Conservation (phyloP, 2,888 invertebrate species). For the Platerodrilus igneus region DNA sequence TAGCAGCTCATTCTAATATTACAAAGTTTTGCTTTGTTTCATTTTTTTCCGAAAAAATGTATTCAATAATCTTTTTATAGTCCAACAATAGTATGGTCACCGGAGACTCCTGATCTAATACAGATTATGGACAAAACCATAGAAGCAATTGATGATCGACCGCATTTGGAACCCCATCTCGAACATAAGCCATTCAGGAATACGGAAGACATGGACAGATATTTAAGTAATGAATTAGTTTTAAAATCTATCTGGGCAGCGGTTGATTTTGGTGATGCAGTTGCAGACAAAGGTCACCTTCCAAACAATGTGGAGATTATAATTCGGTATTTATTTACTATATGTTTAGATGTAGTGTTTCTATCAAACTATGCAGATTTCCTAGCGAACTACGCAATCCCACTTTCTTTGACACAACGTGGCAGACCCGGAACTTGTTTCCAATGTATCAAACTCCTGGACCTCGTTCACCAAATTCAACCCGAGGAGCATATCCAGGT, state of each 20-base stretch:
- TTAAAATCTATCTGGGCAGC: no score
- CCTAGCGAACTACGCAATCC: constrained; percentile 62
- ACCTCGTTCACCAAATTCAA: constrained; percentile 22
- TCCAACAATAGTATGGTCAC: not conserved
- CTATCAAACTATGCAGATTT: constrained; percentile 43
- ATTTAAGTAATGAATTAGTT: constrained; percentile 12
- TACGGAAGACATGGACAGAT: not conserved
- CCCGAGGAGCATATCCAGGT: constrained; percentile 25
- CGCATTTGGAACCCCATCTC: no score
- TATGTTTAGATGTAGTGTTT: no score
- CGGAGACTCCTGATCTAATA: not conserved
- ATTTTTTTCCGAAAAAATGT: no score
- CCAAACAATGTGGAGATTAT: not conserved
- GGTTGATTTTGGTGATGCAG: constrained; percentile 56
- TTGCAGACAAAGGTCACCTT: constrained; percentile 17
- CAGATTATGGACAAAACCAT: constrained; percentile 2
- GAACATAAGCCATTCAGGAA: not conserved
- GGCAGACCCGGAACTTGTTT: constrained; percentile 65
- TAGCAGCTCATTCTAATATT: no score
- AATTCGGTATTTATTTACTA: no score
- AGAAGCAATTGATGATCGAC: not conserved
- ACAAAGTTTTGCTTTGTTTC: no score
- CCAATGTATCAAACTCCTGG: constrained; percentile 30
- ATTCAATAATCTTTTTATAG: no score
- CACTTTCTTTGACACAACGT: constrained; percentile 47